Evolutionary conservation across 2,113 vertebrate species (phyloP), one percentile per base, ranked within the genome.

Genomic region (Pelodiscus sinensis): DNA sequence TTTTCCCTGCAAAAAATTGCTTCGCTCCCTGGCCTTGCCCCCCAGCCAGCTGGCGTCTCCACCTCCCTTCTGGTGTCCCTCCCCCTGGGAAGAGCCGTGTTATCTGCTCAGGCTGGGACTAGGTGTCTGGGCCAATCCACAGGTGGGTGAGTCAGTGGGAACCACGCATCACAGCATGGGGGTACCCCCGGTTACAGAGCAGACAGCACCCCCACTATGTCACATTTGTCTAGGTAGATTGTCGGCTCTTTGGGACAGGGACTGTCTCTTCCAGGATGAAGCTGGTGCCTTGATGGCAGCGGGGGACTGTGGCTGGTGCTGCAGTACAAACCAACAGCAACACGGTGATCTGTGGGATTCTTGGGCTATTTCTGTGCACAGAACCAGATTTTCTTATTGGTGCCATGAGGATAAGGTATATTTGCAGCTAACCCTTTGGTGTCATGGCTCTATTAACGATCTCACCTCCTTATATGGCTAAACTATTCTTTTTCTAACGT

Each of bases 401-500:
- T 11, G 85, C 82, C 75, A 31, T 22, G 86, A 80, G 10, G 10
- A 13, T 75, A 19, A 44, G 71, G 11, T 35, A 21, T 21, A 44
- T n/a, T 2, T 27, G 82, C 91, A 68, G 81, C 82, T 2, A 6
- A 68, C 4, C 2, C 84, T 10, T 68, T 12, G 1, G 29, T 7
- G 24, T 79, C 88, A 73, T 6, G 1, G 2, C 15, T 2, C 77
- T 29, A 68, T 92, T 60, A 79, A 93, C 65, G 9, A 62, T 18
- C 90, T 82, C 6, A 3, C 84, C 88, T 90, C 95, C 94, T 96
- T 97, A 94, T 96, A 97, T 88, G 96, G 95, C 22, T 10, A 97
- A 97, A 96, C 92, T 58, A 87, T 96, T 95, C 94, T 96, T 96
- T 96, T 94, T 86, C 90, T 51, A 50, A 60, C 94, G 84, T 87